These are phyloP conservation scores for Taphrorychus bicolor DNA, from an alignment of 2,888 invertebrate species.

Conservation along the genomic window DNA sequence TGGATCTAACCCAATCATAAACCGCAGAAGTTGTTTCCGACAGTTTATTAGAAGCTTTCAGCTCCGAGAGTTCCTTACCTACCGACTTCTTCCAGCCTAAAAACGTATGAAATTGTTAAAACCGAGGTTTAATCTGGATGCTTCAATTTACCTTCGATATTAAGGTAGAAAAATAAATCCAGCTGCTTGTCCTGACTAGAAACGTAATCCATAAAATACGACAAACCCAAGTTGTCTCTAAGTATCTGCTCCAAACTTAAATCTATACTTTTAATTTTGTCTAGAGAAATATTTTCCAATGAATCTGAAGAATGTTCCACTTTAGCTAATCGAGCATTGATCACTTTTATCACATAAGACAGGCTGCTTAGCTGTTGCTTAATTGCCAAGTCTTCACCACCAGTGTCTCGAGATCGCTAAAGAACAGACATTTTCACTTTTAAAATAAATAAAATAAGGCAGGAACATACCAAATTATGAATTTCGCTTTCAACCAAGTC, in stretches of 20 bases:
- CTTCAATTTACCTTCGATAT: slow-evolving; percentile 73
- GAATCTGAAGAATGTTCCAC: slow-evolving; percentile 50
- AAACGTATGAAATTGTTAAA: background rate
- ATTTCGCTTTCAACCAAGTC: slow-evolving; percentile 84
- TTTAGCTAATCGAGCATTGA: slow-evolving; percentile 65
- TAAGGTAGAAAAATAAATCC: slow-evolving; percentile 80
- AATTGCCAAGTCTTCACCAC: slow-evolving; percentile 80
- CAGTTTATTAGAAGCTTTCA: slow-evolving; percentile 59
- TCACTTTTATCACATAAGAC: slow-evolving; percentile 77
- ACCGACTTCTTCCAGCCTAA: slow-evolving; percentile 72
- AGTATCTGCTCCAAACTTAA: slow-evolving; percentile 76
- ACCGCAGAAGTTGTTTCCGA: slow-evolving; percentile 57
- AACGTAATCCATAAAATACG: slow-evolving; percentile 81
- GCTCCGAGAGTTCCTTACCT: slow-evolving; percentile 71
- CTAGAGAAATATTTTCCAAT: slow-evolving; percentile 51
- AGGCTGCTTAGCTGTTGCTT: slow-evolving; percentile 88
- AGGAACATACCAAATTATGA: slow-evolving; percentile 67
- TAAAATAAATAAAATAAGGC: too few species aligned
- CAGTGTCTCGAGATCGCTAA: slow-evolving; percentile 75
- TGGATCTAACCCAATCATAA: slow-evolving; percentile 64
- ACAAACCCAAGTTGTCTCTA: slow-evolving; percentile 78
- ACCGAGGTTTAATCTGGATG: background rate
- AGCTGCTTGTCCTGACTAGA: slow-evolving; percentile 72
- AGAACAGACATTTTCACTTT: background rate
- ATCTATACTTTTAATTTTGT: slow-evolving; percentile 57